These are phyloP conservation scores for Lepidocolaptes lacrymiger DNA, from an alignment of 2,797 vertebrate species.

Conservation along the genomic window DNA sequence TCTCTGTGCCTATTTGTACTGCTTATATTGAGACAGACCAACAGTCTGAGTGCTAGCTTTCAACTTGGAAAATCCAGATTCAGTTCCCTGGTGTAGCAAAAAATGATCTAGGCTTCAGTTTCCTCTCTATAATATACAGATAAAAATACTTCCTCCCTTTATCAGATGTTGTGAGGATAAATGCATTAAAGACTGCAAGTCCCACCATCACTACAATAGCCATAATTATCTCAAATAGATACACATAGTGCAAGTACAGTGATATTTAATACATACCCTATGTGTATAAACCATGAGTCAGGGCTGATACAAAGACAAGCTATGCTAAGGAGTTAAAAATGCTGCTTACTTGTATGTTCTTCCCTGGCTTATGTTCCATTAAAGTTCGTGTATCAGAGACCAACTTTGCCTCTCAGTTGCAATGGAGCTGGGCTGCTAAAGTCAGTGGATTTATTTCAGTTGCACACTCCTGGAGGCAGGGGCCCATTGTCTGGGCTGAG, in stretches of 20 bases:
- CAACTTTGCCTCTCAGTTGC: neutral
- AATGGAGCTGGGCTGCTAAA: neutral
- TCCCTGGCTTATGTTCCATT: neutral
- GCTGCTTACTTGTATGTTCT: constrained; percentile 25
- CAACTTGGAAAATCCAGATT: neutral
- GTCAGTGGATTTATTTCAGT: constrained; percentile 37
- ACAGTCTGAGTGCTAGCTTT: neutral
- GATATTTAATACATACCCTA: constrained; percentile 24
- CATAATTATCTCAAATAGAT: constrained; percentile 4
- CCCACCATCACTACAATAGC: neutral
- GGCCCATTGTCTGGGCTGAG: constrained; percentile 55
- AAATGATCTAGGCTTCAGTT: neutral
- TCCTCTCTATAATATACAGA: neutral
- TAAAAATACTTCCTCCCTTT: constrained; percentile 31
- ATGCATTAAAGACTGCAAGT: constrained; percentile 16
- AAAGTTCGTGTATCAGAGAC: neutral
- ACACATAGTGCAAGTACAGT: neutral
- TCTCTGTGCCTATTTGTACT: constrained; percentile 3
- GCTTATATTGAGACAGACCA: neutral
- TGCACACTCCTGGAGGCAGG: neutral
- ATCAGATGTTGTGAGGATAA: constrained; percentile 37
- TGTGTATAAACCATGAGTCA: constrained; percentile 8
- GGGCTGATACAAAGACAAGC: neutral
- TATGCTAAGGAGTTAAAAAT: constrained; percentile 5
- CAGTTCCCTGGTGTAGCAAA: neutral